Percentiles rank a stretch among this genome's conserved stretches.
Conservation (phyloP, 2,113 vertebrate genomes). For the Cyanoderma ruficeps region DNA sequence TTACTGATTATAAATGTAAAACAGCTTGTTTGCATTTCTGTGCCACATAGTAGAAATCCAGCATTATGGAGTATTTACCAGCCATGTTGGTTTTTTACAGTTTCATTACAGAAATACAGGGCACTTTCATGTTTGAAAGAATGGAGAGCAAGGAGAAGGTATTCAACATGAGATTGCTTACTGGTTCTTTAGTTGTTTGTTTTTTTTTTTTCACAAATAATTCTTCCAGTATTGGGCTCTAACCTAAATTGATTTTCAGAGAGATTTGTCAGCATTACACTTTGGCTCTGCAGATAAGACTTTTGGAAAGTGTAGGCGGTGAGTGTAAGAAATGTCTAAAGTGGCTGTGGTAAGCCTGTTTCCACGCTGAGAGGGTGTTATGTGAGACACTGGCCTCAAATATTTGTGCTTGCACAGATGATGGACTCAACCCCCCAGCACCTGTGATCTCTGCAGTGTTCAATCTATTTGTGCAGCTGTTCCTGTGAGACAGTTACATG, state of each 20-base stretch:
- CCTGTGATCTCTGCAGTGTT: slow-evolving; percentile 41
- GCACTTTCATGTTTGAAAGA: not conserved
- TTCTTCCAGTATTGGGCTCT: not conserved
- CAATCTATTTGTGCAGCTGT: slow-evolving; percentile 51
- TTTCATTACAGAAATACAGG: not conserved
- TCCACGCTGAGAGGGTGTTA: slow-evolving; percentile 23
- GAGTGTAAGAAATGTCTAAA: slow-evolving; percentile 5
- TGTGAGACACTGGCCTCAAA: not conserved
- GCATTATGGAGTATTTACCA: not conserved
- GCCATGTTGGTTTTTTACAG: not conserved
- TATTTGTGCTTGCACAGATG: slow-evolving; percentile 20
- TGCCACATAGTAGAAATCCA: not conserved
- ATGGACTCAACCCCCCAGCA: slow-evolving; percentile 45
- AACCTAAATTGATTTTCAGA: slow-evolving; percentile 23
- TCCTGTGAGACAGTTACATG: not conserved
- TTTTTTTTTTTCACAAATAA: not conserved
- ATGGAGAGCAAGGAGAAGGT: not conserved
- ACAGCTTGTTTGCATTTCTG: not conserved
- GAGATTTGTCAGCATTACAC: slow-evolving; percentile 19
- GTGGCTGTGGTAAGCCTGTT: slow-evolving; percentile 22
- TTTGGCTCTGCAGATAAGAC: slow-evolving; percentile 18
- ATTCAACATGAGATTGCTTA: not conserved
- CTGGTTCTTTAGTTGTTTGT: not conserved
- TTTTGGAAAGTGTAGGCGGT: not conserved
- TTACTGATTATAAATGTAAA: not conserved